Conservation (phyloP, 1,140 invertebrate species). For the Cheumatopsyche charites region DNA sequence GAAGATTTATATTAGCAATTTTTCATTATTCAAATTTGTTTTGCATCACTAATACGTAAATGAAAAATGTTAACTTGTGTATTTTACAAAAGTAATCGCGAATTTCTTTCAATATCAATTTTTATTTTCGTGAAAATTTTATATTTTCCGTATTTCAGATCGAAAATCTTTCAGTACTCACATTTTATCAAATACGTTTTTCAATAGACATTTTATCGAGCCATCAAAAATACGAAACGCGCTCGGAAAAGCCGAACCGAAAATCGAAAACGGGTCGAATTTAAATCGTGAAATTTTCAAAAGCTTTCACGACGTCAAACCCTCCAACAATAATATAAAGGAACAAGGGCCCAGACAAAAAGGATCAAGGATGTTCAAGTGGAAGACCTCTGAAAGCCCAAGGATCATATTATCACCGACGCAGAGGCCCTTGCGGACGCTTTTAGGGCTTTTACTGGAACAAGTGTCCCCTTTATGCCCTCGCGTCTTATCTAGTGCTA, state of each 20-base stretch:
- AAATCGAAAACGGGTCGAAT: background rate
- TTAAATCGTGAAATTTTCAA: background rate
- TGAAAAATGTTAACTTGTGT: too few relatives aligned
- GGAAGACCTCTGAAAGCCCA: constrained; percentile 31
- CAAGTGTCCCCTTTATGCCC: constrained; percentile 31
- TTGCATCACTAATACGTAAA: too few relatives aligned
- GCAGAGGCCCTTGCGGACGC: constrained; percentile 28
- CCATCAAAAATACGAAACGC: constrained; percentile 34
- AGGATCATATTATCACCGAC: constrained; percentile 42
- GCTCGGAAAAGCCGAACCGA: constrained; percentile 17
- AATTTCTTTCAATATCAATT: too few relatives aligned
- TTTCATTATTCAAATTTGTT: too few relatives aligned
- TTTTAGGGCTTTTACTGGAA: constrained; percentile 32
- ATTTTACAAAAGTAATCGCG: too few relatives aligned
- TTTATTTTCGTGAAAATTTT: constrained; percentile 39
- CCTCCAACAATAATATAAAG: background rate
- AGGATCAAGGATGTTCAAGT: constrained; percentile 35
- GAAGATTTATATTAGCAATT: too few relatives aligned
- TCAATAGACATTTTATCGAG: constrained; percentile 23
- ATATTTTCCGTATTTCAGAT: background rate
- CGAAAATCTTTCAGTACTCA: background rate
- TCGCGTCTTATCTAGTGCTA: constrained; percentile 10
- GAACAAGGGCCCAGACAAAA: constrained; percentile 5
- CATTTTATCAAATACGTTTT: constrained; percentile 18
- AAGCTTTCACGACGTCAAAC: background rate